These are phyloP conservation scores for Pentalonia nigronervosa DNA, from an alignment of 1,140 invertebrate species.

Conservation along the genomic window DNA sequence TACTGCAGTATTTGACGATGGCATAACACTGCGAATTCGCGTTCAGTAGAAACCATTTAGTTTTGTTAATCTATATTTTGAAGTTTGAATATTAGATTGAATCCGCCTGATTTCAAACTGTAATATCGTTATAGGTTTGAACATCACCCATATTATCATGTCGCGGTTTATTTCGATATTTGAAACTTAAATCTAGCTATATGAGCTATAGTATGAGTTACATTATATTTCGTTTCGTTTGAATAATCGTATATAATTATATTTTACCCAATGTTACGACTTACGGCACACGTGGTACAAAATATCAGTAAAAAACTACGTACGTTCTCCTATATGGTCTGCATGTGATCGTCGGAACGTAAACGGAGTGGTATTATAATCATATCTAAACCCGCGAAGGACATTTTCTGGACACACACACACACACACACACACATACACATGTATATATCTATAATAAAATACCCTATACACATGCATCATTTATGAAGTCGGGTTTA, in stretches of 20 bases:
- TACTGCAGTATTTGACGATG: too few species aligned
- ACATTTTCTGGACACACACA: not conserved
- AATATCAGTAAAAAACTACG: not conserved
- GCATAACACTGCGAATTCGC: not conserved
- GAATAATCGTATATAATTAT: not conserved
- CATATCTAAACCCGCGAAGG: not conserved
- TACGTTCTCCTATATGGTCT: not conserved
- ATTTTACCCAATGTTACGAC: not conserved
- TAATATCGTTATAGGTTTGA: too few species aligned
- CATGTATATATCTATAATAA: not conserved
- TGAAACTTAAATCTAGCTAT: not conserved
- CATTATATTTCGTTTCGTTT: not conserved
- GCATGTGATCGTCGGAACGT: not conserved
- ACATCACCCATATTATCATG: not conserved
- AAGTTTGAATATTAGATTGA: not conserved
- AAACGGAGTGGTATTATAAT: not conserved
- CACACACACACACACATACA: not conserved
- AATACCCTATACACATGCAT: not conserved
- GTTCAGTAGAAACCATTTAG: too few species aligned
- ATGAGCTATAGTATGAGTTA: too few species aligned
- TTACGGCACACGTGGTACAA: not conserved
- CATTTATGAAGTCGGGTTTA: not conserved
- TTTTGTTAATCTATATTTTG: not conserved
- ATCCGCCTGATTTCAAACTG: not conserved
- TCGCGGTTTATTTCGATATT: not conserved